phyloP scores from a whole-genome alignment of 2,113 vertebrate genomes.

The Sterna hirundo region DNA sequence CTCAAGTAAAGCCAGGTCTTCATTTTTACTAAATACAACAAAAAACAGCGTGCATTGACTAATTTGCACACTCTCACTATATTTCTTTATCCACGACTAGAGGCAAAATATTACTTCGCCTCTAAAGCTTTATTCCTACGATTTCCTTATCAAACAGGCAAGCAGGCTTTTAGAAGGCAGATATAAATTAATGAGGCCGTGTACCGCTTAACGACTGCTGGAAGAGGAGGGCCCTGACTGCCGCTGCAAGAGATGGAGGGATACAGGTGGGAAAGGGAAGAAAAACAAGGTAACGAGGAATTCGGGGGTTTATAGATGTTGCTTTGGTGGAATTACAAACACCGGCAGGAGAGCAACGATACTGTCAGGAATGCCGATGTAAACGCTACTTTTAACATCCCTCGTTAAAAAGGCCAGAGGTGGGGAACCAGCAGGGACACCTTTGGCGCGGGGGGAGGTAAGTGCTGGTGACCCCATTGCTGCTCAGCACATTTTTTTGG shows the following conservation, averaged over 20 bases:
- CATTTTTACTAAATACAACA: background rate
- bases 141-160: background rate
- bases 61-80: fast-evolving
- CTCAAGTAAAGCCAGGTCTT: background rate
- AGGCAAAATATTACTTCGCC: background rate
- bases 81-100: background rate
- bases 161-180: background rate
- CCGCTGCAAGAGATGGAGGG: background rate
- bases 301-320: background rate
- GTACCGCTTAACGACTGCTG: fast-evolving
- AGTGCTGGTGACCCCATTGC: fast-evolving
- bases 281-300: fast-evolving
- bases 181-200: fast-evolving
- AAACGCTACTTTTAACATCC: background rate
- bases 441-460: background rate
- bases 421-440: background rate
- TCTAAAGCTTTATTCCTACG: background rate
- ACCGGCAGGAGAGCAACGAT: fast-evolving
- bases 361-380: fast-evolving
- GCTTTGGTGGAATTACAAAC: background rate
- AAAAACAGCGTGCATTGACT: fast-evolving
- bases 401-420: background rate
- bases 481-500: background rate
- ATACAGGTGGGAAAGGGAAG: background rate
- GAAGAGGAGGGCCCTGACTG: background rate